Base-by-base conservation (phyloP, 2,888 invertebrate genomes). In the Thyatira batis region DNA sequence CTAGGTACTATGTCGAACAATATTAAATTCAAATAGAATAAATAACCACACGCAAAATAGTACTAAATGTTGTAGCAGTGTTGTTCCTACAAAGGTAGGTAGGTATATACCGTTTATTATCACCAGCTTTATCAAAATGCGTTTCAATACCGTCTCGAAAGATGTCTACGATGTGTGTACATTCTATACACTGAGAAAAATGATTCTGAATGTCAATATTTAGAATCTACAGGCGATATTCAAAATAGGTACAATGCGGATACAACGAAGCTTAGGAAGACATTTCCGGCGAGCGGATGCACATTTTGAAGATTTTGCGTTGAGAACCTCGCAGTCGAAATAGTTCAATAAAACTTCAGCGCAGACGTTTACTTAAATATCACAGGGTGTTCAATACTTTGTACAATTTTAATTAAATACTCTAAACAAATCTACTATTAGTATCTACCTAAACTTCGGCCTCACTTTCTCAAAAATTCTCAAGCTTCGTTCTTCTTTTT, bases 251-350 rank as follows among this genome's bases (percentile, higher is more conserved):
- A 74, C 78, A 67, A 73, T 69, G 69, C 68, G 76, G 81, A 82
- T 84, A 82, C 76, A 77, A 71, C 69, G 69, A 73, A 81, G 85
- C 85, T 87, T 81, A 80, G 73, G 76, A 75, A 80, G 82, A 86
- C 84, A 84, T 86, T 85, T 84, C 86, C 85, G 81, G 71, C 65
- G 71, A 76, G 76, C 78, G 82, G 74, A 84, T 86, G 84, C 83
- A 87, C 85, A 87, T 89, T 90, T 88, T 82, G 84, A 81, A 87
- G 86, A 88, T 88, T 85, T 87, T 77, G 74, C 71, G 79, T 78
- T 83, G 78, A 74, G 65, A 77, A 73, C 72, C 68, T 77, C 67
- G 68, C 73, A 77, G 72, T 80, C 76, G 76, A 80, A 82, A 84
- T 82, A 78, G 78, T 82, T 82, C 82, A 76, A 85, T 85, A 78